Evolutionary conservation across 2,888 invertebrate genomes (phyloP), one percentile per base, ranked within the genome.

Genomic region (Sinotaia quadrata): DNA sequence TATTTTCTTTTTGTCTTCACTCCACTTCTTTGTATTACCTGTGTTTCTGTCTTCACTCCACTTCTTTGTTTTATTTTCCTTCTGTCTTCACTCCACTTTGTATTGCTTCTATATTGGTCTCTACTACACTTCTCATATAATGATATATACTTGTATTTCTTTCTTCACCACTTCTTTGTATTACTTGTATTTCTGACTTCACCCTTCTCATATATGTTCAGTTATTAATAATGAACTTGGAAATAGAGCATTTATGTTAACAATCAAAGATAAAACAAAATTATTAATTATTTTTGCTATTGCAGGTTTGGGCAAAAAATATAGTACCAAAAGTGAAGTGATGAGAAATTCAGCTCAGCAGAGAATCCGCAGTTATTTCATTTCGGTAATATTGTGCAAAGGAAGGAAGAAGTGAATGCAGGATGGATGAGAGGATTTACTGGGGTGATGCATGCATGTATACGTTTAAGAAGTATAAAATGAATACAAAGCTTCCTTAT

Each of bases 261-360:
- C n/a, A n/a, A n/a, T n/a, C n/a, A n/a, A n/a, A n/a, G n/a, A n/a
- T n/a, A n/a, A n/a, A n/a, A n/a, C n/a, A n/a, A n/a, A n/a, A n/a
- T n/a, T n/a, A n/a, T n/a, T n/a, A n/a, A n/a, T n/a, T n/a, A n/a
- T n/a, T n/a, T n/a, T n/a, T n/a, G n/a, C n/a, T n/a, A 18, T 68
- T 75, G 21, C 71, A 84, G 84, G 84, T 24, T 52, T 84, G 12
- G 80, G 80, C 68, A 81, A 82, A 67, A 82, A 83, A 67, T 83
- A 79, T 75, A 82, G 81, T 57, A 79, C 79, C 8, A 84, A 84
- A 63, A 78, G 78, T 67, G 83, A 82, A 41, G 79, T 81, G 31
- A 75, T 84, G 78, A 74, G 78, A 57, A 74, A 83, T 67, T 78
- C 71, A 63, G 83, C 84, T 29, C 83, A 84, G 63, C 80, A 81